A percentile compares a stretch with the other conserved stretches of the same genome.
Evolutionary conservation across 2,113 vertebrate genomes (phyloP).

Genomic region (Speoplatyrhinus poulsoni): DNA sequence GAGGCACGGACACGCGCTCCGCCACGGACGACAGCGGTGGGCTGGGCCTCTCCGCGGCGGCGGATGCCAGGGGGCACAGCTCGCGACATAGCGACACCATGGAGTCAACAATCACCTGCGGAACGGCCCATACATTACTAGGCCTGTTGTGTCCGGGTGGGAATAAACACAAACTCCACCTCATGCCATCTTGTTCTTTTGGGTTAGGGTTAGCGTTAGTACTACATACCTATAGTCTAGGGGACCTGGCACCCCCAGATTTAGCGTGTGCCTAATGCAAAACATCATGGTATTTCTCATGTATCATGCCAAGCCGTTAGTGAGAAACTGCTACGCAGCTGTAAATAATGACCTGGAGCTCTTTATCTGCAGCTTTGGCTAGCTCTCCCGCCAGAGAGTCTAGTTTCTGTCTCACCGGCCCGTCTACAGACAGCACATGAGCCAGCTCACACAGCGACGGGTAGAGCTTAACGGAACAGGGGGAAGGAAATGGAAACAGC

Average conservation of each 20-base stretch:
- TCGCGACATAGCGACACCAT: conserved; percentile 89
- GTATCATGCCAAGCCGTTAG: too few species aligned
- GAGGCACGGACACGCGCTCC: conserved; percentile 84
- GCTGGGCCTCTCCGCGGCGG: conserved; percentile 81
- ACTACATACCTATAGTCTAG: too few species aligned
- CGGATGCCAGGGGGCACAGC: conserved; percentile 83
- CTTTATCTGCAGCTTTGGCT: conserved; percentile 89
- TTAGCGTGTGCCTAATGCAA: too few species aligned
- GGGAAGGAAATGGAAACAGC: conserved; percentile 5
- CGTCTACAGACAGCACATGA: conserved; percentile 86
- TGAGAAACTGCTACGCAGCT: neutral
- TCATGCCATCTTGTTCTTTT: neutral
- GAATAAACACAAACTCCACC: neutral
- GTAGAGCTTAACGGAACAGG: conserved; percentile 76
- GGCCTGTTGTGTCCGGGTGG: neutral
- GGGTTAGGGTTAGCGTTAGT: too few species aligned
- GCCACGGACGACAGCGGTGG: conserved; percentile 84
- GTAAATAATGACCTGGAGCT: conserved; percentile 81
- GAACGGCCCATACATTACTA: neutral
- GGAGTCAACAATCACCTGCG: conserved; percentile 87
- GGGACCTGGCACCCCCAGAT: too few species aligned
- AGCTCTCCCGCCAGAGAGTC: conserved; percentile 88
- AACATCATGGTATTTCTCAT: too few species aligned
- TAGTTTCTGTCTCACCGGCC: conserved; percentile 85
- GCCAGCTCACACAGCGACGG: conserved; percentile 89